phyloP scores from a whole-genome alignment of 2,888 invertebrate species.

The Trissolcus japonicus region DNA sequence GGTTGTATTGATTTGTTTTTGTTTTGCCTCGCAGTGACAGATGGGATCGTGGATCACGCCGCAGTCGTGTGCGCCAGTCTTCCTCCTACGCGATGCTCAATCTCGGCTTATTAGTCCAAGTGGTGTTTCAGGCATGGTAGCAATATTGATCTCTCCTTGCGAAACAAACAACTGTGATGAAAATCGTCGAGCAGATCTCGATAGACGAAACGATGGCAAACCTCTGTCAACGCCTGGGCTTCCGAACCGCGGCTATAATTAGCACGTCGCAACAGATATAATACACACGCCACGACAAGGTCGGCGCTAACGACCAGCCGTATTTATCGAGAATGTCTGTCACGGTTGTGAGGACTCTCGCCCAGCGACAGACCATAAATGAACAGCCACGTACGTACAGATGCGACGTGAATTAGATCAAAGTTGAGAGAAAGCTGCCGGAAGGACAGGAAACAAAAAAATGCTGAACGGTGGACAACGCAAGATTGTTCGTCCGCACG shows the following conservation, averaged over 20 bases:
- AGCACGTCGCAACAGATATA: constrained; percentile 9
- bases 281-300: constrained; percentile 23
- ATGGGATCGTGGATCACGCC: constrained; percentile 41
- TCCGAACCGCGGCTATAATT: constrained; percentile 16
- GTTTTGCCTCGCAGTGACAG: constrained; percentile 57
- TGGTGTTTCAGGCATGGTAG: constrained; percentile 31
- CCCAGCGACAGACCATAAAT: constrained; percentile 34
- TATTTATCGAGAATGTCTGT: constrained; percentile 33
- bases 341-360: constrained; percentile 20
- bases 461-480: background rate
- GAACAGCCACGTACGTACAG: constrained; percentile 35
- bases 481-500: background rate
- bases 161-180: constrained; percentile 41
- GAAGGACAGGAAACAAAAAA: background rate
- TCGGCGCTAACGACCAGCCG: background rate
- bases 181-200: constrained; percentile 20
- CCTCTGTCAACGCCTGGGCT: background rate
- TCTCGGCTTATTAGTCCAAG: constrained; percentile 32
- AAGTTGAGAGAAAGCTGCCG: background rate
- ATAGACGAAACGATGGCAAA: background rate
- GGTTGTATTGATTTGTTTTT: constrained; percentile 67
- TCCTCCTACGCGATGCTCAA: constrained; percentile 12
- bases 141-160: constrained; percentile 56
- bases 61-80: constrained; percentile 10
- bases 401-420: constrained; percentile 61